These are phyloP conservation scores for Urocitellus parryii DNA, from an alignment of 2,113 vertebrate species.

Conservation along the genomic window DNA sequence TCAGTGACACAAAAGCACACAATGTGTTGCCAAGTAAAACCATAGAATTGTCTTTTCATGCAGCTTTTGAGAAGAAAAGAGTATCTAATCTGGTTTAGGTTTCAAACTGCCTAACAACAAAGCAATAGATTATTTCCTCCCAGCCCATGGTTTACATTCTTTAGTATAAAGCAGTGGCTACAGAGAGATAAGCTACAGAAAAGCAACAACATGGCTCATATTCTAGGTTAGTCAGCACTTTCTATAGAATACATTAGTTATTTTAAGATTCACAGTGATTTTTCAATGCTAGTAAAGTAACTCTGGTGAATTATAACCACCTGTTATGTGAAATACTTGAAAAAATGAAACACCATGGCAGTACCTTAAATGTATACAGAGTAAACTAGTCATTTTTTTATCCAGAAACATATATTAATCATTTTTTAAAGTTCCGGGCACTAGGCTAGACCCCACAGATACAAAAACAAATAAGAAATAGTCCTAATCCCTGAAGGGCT, in stretches of 20 bases:
- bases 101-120: slow-evolving; percentile 50
- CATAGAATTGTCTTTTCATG: slow-evolving; percentile 48
- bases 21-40: slow-evolving; percentile 11
- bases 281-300: slow-evolving; percentile 36
- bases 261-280: slow-evolving; percentile 49
- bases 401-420: slow-evolving; percentile 36
- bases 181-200: slow-evolving; percentile 58
- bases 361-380: not conserved
- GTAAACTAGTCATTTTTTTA: slow-evolving; percentile 39
- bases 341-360: not conserved
- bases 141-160: not conserved
- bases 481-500: not conserved
- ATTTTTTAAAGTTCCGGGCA: not conserved
- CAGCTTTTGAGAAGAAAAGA: slow-evolving; percentile 5
- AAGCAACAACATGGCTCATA: slow-evolving; percentile 53
- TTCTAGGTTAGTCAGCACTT: slow-evolving; percentile 60
- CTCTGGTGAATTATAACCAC: not conserved
- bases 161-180: not conserved
- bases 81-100: slow-evolving; percentile 42
- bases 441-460: not conserved
- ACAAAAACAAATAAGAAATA: slow-evolving; percentile 33
- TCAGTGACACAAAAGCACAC: slow-evolving; percentile 56
- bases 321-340: slow-evolving; percentile 33
- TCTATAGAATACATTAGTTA: slow-evolving; percentile 6
- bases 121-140: slow-evolving; percentile 40